Evolutionary conservation across 2,113 vertebrate genomes (phyloP).

Genomic region (Marmota monax): DNA sequence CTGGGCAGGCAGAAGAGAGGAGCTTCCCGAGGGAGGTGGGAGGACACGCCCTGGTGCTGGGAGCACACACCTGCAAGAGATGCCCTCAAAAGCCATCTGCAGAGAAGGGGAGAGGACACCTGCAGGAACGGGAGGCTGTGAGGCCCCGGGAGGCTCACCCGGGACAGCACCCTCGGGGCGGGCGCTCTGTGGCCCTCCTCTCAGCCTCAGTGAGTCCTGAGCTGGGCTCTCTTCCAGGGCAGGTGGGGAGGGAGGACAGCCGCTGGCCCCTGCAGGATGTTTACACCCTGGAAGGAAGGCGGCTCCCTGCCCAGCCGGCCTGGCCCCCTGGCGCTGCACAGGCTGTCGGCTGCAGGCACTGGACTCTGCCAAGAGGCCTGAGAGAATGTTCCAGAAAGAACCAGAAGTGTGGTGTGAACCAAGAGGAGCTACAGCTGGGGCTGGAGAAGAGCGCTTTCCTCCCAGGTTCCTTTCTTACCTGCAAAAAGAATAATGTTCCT

Average conservation of each 20-base stretch:
- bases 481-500: accelerated
- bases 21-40: neutral
- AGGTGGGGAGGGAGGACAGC: accelerated
- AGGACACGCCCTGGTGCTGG: accelerated
- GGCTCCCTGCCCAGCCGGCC: neutral
- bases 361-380: too few relatives aligned
- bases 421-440: accelerated
- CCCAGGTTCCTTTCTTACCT: accelerated
- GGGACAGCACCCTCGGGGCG: neutral
- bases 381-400: neutral
- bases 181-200: accelerated
- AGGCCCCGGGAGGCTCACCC: neutral
- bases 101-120: accelerated
- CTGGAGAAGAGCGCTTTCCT: accelerated
- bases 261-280: neutral
- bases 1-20: neutral
- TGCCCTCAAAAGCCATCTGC: accelerated
- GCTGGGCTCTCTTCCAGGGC: neutral
- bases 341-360: accelerated
- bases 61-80: neutral
- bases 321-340: accelerated
- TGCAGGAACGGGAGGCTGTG: neutral
- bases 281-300: neutral
- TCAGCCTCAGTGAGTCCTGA: neutral
- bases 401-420: accelerated